These are phyloP conservation scores for Synergus umbraculus DNA, from an alignment of 2,888 invertebrate genomes.

Conservation along the genomic window DNA sequence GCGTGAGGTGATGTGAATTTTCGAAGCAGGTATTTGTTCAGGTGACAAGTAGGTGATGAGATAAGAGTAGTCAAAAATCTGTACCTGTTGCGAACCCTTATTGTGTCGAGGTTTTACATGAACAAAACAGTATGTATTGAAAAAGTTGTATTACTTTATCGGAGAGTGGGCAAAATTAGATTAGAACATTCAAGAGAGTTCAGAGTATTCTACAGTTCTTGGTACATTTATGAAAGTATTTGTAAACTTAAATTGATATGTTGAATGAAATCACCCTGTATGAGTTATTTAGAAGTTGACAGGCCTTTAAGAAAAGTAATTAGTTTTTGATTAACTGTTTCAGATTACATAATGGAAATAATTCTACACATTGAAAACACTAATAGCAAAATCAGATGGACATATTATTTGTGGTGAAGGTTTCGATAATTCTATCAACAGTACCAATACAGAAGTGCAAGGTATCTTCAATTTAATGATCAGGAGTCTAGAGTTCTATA, in stretches of 20 bases:
- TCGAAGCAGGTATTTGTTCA: not conserved
- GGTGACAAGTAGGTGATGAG: not conserved
- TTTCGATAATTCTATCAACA: not conserved
- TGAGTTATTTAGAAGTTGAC: not conserved
- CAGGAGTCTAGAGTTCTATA: not conserved
- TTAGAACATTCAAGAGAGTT: not conserved
- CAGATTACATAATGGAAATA: not conserved
- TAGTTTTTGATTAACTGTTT: not conserved
- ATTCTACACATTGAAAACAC: not conserved
- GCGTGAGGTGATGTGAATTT: slow-evolving; percentile 13
- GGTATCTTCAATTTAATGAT: not conserved
- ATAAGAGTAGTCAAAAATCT: not conserved
- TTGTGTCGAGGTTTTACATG: no score
- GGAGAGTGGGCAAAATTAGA: not conserved
- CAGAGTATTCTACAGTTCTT: no score
- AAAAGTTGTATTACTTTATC: not conserved
- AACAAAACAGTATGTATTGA: not conserved
- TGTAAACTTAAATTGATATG: not conserved
- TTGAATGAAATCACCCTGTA: not conserved
- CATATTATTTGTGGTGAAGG: not conserved
- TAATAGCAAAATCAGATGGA: not conserved
- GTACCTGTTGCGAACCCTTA: no score
- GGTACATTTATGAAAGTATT: no score
- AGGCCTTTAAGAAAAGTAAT: not conserved
- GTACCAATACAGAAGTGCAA: not conserved